Evolutionary conservation across 2,797 vertebrate genomes (phyloP), one percentile per base, ranked within the genome.

Genomic region (Syngnathus rostellatus): DNA sequence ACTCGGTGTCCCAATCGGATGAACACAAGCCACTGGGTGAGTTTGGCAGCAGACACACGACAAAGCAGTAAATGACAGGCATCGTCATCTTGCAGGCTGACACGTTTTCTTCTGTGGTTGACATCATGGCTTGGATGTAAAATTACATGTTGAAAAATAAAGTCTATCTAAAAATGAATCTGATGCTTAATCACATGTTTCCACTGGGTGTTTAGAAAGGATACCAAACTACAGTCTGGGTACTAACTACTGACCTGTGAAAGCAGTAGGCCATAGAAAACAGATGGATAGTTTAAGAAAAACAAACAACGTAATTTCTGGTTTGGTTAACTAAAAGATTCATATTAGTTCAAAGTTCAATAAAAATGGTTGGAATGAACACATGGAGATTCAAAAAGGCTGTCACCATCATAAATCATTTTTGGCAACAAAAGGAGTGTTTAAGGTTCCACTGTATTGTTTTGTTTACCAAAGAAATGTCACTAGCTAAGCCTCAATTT

Each of bases 11-110:
- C 79, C 90, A 83, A 71, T 87, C 84, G 60, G 90, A 92, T 60
- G 93, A 94, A 89, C 92, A 90, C 88, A 94, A 94, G 91, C 91
- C 93, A 93, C 91, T 94, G 90, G 93, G 94, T 95, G 89, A 93
- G 93, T 92, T 62, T 62, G 60, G 41, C 60, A 23, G 60, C 60
- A 9, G 38, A 65, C 60, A 63, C 68, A 72, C 63, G 60, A 58
- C 64, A 68, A 75, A 72, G 57, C 68, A 67, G 66, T 46, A 66
- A 74, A 68, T 70, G 75, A 72, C 78, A 74, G 60, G 60, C 41
- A 38, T 45, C 40, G 11, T 14, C 60, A 45, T 45, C 21, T 14
- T 62, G 19, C 10, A n/a, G 16, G 3, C 19, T 21, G 59, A 61
- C 38, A 43, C 10, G 14, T 61, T 41, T 5, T 41, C 59, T 40